Evolutionary conservation across 2,113 vertebrate genomes (phyloP).

Genomic region (Cyanoramphus novaezelandiae): DNA sequence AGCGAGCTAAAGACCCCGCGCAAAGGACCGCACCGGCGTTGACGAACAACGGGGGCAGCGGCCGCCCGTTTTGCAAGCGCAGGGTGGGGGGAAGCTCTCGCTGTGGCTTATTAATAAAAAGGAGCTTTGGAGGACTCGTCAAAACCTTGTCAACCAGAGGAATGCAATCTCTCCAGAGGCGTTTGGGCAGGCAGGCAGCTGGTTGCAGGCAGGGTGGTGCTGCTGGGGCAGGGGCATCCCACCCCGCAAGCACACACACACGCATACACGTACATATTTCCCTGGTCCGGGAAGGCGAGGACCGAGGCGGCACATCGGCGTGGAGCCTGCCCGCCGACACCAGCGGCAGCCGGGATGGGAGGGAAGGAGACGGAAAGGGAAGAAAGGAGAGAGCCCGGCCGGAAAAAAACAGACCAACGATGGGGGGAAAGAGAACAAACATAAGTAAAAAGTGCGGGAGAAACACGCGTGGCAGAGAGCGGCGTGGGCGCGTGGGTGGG

Average conservation of each 20-base stretch:
- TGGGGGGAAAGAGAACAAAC: background rate
- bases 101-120: background rate
- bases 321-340: background rate
- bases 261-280: too few relatives aligned
- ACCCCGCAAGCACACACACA: background rate
- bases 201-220: background rate
- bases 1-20: background rate
- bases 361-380: background rate
- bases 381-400: background rate
- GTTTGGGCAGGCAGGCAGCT: slow-evolving; percentile 12
- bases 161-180: background rate
- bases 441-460: too few relatives aligned
- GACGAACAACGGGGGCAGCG: background rate
- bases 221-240: background rate
- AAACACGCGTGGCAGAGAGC: background rate
- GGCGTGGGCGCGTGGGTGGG: background rate
- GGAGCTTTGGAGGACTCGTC: background rate
- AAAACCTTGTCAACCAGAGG: slow-evolving; percentile 12
- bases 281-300: too few relatives aligned
- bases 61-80: background rate
- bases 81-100: background rate
- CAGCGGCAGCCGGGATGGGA: background rate
- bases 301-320: background rate
- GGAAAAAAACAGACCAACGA: background rate
- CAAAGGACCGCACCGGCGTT: background rate